These are phyloP conservation scores for Eupithecia subfuscata DNA, from an alignment of 2,888 invertebrate genomes.

Conservation along the genomic window DNA sequence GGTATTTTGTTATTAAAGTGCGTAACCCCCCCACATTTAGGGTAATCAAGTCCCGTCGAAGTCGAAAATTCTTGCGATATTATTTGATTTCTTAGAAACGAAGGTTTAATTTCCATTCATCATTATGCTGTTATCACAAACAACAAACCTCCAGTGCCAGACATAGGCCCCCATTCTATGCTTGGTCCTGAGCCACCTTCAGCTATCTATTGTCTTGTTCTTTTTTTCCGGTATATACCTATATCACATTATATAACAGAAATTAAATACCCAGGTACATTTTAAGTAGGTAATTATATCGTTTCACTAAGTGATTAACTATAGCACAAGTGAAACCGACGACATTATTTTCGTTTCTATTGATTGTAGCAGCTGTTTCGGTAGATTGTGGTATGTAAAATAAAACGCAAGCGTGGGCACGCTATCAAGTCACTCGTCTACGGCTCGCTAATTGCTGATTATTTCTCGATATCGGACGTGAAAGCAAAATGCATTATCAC, in stretches of 20 bases:
- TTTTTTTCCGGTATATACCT: no score
- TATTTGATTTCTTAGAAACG: no score
- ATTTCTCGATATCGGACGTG: conserved; percentile 20
- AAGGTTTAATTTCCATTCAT: neutral
- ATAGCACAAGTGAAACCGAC: neutral
- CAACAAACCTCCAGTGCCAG: neutral
- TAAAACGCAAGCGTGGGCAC: conserved; percentile 26
- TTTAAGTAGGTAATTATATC: neutral
- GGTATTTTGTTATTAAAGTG: no score
- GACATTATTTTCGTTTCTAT: conserved; percentile 5
- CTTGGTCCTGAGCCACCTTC: no score
- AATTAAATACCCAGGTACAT: neutral
- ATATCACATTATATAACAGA: neutral
- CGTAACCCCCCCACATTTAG: no score
- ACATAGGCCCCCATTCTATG: neutral
- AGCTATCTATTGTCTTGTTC: no score
- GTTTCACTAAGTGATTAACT: neutral
- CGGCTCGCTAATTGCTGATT: conserved; percentile 27
- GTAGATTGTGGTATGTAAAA: conserved; percentile 5
- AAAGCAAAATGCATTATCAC: conserved; percentile 7
- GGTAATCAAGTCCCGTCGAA: no score
- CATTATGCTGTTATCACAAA: neutral
- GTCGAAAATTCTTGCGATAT: no score
- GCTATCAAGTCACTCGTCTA: conserved; percentile 31
- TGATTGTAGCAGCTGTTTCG: neutral